Base-by-base conservation (phyloP, 2,888 invertebrate genomes). In the Cheilosia scutellata region DNA sequence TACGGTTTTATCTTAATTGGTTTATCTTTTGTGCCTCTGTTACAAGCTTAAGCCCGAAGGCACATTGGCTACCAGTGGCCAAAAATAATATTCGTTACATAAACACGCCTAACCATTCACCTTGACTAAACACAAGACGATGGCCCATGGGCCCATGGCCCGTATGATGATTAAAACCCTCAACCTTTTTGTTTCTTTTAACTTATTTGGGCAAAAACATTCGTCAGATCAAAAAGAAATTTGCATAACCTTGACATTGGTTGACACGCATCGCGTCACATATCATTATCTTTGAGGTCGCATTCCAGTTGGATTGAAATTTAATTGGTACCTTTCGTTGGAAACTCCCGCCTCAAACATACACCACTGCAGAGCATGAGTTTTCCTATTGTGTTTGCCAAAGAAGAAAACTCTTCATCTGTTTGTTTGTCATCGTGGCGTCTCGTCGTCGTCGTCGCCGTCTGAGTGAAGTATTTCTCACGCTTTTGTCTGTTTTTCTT, bases 1-100 rank as follows among this genome's bases (percentile, higher is more conserved):
- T 33, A 70, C 20, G 11, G 44, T 33, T 6, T 9, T 57, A 70
- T 70, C 57, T 70, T 57, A 70, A 70, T 57, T 57, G 70, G 42
- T 68, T 62, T 47, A 47, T 62, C 47, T 31, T 5, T 16, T 16
- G 11, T 20, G 44, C 44, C 4, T 0, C 31, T 53, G 27, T 20
- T 51, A 44, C 7, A 42, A 25, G 25, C 40, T 11, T 37, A 9
- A 11, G 4, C 60, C 29, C 29, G 44, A 44, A 44, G 27, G 40
- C 42, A 6, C 7, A 42, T 42, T 37, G 58, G 3, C 5, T 40
- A 20, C 20, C 11, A 40, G 58, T 29, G 31, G 29, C 47, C 1
- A 62, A 62, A 16, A 20, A 29, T 20, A 29, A 29, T 29, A 7
- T 29, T 60, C 42, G 29, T 60, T 60, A 31, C 47, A 47, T 47